These are phyloP conservation scores for Kryptopterus vitreolus DNA, from an alignment of 2,797 vertebrate species.

Conservation along the genomic window DNA sequence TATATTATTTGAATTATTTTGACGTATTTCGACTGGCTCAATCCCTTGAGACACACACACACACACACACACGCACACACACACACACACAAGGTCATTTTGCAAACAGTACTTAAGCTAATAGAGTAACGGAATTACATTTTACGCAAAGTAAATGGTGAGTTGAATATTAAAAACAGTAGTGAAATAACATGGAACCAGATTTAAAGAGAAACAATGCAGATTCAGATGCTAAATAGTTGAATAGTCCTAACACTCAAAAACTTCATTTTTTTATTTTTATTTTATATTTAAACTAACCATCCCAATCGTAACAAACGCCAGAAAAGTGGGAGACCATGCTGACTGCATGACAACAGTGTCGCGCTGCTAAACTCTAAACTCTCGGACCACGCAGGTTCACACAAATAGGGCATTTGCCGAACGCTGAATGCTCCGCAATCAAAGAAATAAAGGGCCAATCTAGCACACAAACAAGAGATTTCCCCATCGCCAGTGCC, in stretches of 20 bases:
- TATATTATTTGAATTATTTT: background rate
- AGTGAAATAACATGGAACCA: background rate
- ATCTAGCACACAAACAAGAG: slow-evolving; percentile 79
- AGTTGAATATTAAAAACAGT: background rate
- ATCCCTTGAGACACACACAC: no score
- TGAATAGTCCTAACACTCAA: background rate
- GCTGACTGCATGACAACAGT: slow-evolving; percentile 29
- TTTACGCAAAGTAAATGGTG: background rate
- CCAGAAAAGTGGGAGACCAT: background rate
- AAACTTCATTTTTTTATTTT: background rate
- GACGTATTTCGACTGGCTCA: background rate
- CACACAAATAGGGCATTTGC: slow-evolving; percentile 70
- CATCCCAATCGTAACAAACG: background rate
- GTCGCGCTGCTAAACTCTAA: slow-evolving; percentile 22
- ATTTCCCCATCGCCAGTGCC: slow-evolving; percentile 76
- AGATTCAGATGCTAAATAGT: background rate
- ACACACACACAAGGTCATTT: background rate
- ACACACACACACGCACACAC: no score
- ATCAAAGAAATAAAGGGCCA: slow-evolving; percentile 81
- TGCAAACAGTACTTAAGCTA: background rate
- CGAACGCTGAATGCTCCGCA: slow-evolving; percentile 73
- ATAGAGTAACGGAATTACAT: background rate
- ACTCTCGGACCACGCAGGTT: slow-evolving; percentile 51
- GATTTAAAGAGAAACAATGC: background rate
- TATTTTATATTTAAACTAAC: no score